Evolutionary conservation across 2,888 invertebrate species (phyloP).

Genomic region (Drosophila fungiperda): DNA sequence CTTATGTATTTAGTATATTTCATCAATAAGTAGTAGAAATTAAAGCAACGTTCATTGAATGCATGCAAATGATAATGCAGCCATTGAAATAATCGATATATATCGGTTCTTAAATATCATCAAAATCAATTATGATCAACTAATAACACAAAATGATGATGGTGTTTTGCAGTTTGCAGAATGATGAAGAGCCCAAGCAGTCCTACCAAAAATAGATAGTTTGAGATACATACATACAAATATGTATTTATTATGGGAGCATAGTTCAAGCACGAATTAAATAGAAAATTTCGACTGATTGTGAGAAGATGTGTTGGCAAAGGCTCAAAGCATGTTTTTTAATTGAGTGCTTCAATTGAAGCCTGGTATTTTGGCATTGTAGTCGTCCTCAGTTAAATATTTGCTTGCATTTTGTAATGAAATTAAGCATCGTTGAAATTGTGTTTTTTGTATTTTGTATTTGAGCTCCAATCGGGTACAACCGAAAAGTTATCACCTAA

Average conservation of each 20-base stretch:
- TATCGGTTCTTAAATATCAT: conserved; percentile 3
- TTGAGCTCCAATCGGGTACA: conserved; percentile 63
- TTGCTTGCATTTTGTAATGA: conserved; percentile 61
- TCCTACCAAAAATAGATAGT: conserved; percentile 40
- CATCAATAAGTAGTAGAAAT: conserved; percentile 31
- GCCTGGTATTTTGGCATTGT: conserved; percentile 45
- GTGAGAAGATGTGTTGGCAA: conserved; percentile 41
- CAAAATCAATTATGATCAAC: conserved; percentile 22
- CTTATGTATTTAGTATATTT: conserved; percentile 12
- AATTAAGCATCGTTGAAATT: conserved; percentile 52
- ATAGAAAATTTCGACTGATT: conserved; percentile 39
- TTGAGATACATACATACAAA: conserved; percentile 15
- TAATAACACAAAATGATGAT: conserved; percentile 7
- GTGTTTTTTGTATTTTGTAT: conserved; percentile 34
- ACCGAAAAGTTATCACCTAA: conserved; percentile 75
- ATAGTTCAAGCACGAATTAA: conserved; percentile 41
- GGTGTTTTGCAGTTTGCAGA: conserved; percentile 35
- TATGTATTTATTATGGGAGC: conserved; percentile 7
- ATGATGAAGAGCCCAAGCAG: conserved; percentile 57
- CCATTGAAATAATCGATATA: conserved; percentile 49
- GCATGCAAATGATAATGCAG: conserved; percentile 73
- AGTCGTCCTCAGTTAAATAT: conserved; percentile 47
- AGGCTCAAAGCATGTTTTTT: conserved; percentile 33
- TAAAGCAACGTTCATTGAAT: conserved; percentile 51
- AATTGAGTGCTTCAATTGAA: conserved; percentile 42